Evolutionary conservation across 2,797 vertebrate genomes (phyloP), one percentile per base, ranked within the genome.

Genomic region (Gorsachius magnificus): DNA sequence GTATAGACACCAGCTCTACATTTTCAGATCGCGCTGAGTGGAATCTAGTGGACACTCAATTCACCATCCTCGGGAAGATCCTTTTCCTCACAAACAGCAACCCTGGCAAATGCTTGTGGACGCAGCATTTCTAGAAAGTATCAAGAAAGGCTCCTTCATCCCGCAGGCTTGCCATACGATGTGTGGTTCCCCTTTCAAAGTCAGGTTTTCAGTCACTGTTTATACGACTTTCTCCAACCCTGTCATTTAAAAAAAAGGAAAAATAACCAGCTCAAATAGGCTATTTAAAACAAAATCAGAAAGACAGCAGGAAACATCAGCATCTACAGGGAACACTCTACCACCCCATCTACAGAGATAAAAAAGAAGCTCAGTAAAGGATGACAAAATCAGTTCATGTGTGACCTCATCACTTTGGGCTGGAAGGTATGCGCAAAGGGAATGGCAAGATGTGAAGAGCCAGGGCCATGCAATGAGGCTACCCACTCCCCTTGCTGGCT

Each of bases 401-500:
- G 13, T 4, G 21, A 58, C 19, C 35, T 69, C 50, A 20, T 4
- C 24, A 5, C 63, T 71, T 13, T 12, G 36, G 51, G 41, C 22
- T 75, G 41, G 45, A 82, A 85, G 71, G 54, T 11, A 43, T 77
- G 31, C 11, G 35, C 72, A 43, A 33, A 36, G 26, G 45, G 33
- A 69, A 48, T 0, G 4, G 24, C 0, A 1, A 33, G 72, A 22
- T 28, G 29, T 1, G 1, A 16, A 17, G 26, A 64, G 31, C 10
- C 29, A 36, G 16, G 51, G 51, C 33, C 26, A 11, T 1, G 8
- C 11, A 20, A 9, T 0, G 0, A 22, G 11, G 22, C 22, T 63
- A 60, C 16, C 9, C 0, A 0, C 38, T 58, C 11, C 7, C 18
- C 14, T 26, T 10, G 54, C 38, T 8, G 50, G 31, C 38, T 63